Percentiles rank a stretch among this genome's conserved stretches.
Conservation (phyloP, 2,797 vertebrate species). For the Pelodytes ibericus region DNA sequence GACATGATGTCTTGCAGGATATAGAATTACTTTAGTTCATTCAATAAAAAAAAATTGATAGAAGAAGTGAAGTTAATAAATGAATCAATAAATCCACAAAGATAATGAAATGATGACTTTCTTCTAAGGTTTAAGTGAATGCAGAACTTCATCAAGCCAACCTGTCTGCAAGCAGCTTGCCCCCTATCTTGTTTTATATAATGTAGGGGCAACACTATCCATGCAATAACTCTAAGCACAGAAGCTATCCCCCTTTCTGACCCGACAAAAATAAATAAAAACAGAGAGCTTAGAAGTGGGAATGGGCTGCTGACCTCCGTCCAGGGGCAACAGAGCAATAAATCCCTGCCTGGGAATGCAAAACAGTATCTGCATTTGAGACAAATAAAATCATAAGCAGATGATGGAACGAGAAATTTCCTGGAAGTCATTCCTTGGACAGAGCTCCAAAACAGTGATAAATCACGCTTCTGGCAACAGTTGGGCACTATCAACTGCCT, state of each 20-base stretch:
- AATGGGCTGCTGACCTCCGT: background rate
- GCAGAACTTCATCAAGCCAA: too few relatives aligned
- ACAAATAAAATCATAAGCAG: constrained; percentile 28
- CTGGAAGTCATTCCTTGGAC: constrained; percentile 28
- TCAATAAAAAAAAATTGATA: too few relatives aligned
- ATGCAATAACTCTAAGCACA: too few relatives aligned
- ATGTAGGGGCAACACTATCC: background rate
- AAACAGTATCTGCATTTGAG: background rate
- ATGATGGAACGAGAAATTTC: constrained; percentile 18
- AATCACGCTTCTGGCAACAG: constrained; percentile 17
- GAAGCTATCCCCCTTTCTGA: background rate
- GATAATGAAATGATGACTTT: too few relatives aligned
- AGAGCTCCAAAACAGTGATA: constrained; percentile 7
- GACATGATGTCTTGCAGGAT: too few relatives aligned
- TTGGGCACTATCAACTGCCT: constrained; percentile 10
- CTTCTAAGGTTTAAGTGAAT: too few relatives aligned
- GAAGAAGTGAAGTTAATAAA: too few relatives aligned
- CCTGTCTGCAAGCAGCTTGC: background rate
- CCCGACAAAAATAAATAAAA: background rate
- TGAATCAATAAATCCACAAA: too few relatives aligned
- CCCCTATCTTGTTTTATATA: too few relatives aligned
- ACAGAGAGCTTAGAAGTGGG: background rate
- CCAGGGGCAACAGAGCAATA: background rate
- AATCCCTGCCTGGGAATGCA: background rate
- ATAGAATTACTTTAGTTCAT: too few relatives aligned